Conservation (phyloP, 2,113 vertebrate genomes). For the Pelecanus crispus region DNA sequence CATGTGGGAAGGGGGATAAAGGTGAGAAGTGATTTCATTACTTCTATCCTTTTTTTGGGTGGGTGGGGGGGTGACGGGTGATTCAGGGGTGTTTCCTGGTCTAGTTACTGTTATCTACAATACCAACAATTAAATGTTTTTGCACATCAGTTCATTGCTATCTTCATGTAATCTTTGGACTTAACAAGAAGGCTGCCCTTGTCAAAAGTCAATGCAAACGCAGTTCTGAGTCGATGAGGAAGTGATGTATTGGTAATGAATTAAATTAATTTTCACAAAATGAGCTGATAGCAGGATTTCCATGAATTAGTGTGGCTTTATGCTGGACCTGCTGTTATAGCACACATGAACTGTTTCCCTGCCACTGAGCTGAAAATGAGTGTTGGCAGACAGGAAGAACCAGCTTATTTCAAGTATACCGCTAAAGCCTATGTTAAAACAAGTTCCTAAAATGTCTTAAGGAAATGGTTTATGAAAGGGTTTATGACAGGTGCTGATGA, state of each 20-base stretch:
- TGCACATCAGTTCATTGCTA: not conserved
- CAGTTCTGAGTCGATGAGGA: not conserved
- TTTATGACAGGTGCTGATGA: not conserved
- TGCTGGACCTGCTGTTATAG: not conserved
- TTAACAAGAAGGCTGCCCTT: not conserved
- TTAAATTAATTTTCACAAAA: not conserved
- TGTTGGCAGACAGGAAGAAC: not conserved
- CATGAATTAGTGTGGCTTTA: not conserved
- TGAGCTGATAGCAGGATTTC: not conserved
- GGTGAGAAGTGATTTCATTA: not conserved
- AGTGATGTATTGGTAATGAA: not conserved
- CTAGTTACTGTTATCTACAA: rapidly evolving
- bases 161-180: not conserved
- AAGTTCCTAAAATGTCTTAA: not conserved
- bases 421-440: not conserved
- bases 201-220: not conserved
- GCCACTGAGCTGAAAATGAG: conserved; percentile 24
- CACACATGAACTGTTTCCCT: not conserved
- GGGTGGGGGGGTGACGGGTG: not conserved
- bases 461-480: not conserved
- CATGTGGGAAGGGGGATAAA: rapidly evolving
- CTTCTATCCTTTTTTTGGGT: not conserved
- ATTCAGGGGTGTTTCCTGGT: not conserved
- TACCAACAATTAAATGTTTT: not conserved
- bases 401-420: not conserved